Evolutionary conservation across 2,888 invertebrate species (phyloP), one percentile per base, ranked within the genome.

Genomic region (Pyrrhia umbra): DNA sequence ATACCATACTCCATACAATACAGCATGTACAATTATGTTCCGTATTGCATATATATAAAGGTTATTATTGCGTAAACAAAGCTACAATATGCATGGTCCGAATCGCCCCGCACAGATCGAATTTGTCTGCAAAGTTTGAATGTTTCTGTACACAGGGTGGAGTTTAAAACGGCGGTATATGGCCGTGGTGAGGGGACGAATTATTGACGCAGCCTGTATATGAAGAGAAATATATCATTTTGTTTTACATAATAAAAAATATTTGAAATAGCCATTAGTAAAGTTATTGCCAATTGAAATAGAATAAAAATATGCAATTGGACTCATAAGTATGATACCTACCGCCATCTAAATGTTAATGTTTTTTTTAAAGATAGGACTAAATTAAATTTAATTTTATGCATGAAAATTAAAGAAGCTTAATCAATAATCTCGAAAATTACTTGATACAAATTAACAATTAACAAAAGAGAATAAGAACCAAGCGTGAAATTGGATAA

Each of bases 91-190:
- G 86, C 85, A 90, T 86, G 85, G 88, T 88, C 89, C 86, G 88
- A 90, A 89, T 91, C 85, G 82, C 81, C 83, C 84, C 83, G 85
- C 84, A 77, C 80, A 89, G 92, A 94, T 94, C 92, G 94, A 93
- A 93, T 92, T 92, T 91, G 94, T 95, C 94, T 95, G 93, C 93
- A 90, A 95, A 95, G 94, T 95, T 95, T 92, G 92, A 91, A 92
- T 92, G 93, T 90, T 92, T 90, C 90, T 87, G 86, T 90, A 87
- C 81, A 87, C 82, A 82, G 80, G 82, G 77, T 79, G 81, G 85
- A 88, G 88, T 90, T 88, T 86, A 86, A 86, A 88, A 86, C 85
- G 86, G 81, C 84, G 80, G 85, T 87, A 77, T 85, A 84, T 82
- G 81, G 77, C 68, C 65, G 66, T 81, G 79, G 78, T 76, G 81